Evolutionary conservation across 2,113 vertebrate species (phyloP), one percentile per base, ranked within the genome.

Genomic region (Equus quagga): DNA sequence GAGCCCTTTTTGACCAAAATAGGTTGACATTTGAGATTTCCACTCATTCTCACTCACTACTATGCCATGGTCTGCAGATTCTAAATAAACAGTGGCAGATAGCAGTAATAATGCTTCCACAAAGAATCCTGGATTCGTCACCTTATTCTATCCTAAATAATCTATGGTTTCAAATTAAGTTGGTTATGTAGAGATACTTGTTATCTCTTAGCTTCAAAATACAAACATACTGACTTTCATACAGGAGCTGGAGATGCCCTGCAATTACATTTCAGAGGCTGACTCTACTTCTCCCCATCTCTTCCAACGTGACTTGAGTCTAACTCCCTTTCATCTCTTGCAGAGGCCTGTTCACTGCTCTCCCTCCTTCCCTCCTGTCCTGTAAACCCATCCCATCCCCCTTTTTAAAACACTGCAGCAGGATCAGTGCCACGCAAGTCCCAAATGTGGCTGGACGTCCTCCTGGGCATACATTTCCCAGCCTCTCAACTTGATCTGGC

Each of bases 101-200:
- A 81, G 75, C 65, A 89, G 70, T 54, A 85, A 86, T 26, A n/a
- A 54, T 24, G 41, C 18, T 82, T 87, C 75, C 33, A 60, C 41
- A 44, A 65, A 82, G 65, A 95, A 88, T 81, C 4, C n/a, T 80
- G 17, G 12, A n/a, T 44, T 49, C 73, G 79, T 36, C 67, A 60
- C 64, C 75, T 89, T 69, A 64, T 87, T 80, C 64, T 19, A 83
- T n/a, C n/a, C 36, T 56, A 86, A 95, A 89, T 79, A 86, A 94
- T 41, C 64, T 18, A 83, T 14, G 15, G 15, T 13, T 94, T 91
- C 51, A 67, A 93, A 72, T 89, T 56, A 92, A 82, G 33, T 83
- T 51, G 23, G 46, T 60, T 89, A 78, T 76, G 6, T 33, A 90
- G 10, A 83, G 58, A 41, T 17, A 18, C 56, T 62, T 44, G 13